A percentile compares a stretch with the other conserved stretches of the same genome.
Conservation (phyloP, 2,888 invertebrate species). For the Amphipyra tragopoginis region DNA sequence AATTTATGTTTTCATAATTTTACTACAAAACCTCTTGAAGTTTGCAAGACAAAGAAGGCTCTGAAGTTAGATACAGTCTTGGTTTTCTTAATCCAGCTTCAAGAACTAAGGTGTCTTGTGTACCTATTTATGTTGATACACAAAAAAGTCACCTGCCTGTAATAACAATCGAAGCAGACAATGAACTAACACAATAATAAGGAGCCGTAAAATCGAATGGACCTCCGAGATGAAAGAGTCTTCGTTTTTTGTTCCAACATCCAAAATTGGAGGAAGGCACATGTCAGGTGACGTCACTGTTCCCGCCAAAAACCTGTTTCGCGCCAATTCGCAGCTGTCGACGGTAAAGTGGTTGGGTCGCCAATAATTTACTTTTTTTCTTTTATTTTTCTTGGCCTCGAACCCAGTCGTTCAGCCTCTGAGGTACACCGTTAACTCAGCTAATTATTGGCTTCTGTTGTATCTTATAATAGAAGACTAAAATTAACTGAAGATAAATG, state of each 20-base stretch:
- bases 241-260: constrained; percentile 74
- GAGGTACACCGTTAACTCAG: constrained; percentile 82
- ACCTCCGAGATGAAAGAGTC: constrained; percentile 70
- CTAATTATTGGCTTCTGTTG: constrained; percentile 69
- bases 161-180: constrained; percentile 51
- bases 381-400: constrained; percentile 70
- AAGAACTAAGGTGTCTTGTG: constrained; percentile 4
- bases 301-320: constrained; percentile 85
- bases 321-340: constrained; percentile 89
- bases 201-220: constrained; percentile 77
- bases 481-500: constrained; percentile 45
- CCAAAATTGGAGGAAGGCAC: constrained; percentile 78
- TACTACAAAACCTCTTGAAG: not conserved
- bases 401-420: constrained; percentile 75
- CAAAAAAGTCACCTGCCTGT: constrained; percentile 56
- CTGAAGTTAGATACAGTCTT: not conserved
- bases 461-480: constrained; percentile 47
- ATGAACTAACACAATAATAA: constrained; percentile 66
- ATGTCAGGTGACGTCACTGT: constrained; percentile 85
- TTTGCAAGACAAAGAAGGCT: constrained; percentile 6
- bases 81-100: constrained; percentile 11
- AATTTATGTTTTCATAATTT: not conserved
- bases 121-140: not conserved
- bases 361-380: constrained; percentile 76
- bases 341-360: constrained; percentile 76